phyloP scores from a whole-genome alignment of 2,797 vertebrate species.

The Euphonia xanthogaster region DNA sequence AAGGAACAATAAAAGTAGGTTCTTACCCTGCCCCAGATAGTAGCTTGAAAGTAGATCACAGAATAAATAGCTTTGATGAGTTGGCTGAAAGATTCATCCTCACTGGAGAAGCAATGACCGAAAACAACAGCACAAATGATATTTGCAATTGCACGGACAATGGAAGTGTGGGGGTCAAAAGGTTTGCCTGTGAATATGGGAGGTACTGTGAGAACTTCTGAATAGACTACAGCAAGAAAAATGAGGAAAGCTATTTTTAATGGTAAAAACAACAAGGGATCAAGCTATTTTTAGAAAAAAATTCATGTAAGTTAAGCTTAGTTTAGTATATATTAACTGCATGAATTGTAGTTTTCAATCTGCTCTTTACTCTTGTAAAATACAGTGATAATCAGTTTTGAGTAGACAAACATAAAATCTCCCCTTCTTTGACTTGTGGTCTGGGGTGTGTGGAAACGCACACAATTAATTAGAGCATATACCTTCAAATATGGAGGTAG shows the following conservation, averaged over 20 bases:
- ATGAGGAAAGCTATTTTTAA: rapidly evolving
- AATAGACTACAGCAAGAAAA: not conserved
- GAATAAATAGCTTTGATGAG: conserved; percentile 57
- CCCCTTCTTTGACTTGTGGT: not conserved
- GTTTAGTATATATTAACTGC: not conserved
- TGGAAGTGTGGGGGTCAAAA: conserved; percentile 11
- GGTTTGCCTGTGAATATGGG: conserved; percentile 17
- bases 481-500: not conserved
- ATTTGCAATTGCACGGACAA: not conserved
- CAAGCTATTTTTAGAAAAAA: not conserved
- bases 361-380: not conserved
- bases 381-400: not conserved
- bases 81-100: conserved; percentile 57
- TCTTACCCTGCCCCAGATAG: conserved; percentile 64
- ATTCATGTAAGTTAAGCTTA: not conserved
- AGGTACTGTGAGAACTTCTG: not conserved
- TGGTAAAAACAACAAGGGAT: not conserved
- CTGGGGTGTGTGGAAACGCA: not conserved
- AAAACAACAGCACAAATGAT: conserved; percentile 57
- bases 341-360: not conserved
- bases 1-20: not conserved
- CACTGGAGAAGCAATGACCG: not conserved
- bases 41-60: conserved; percentile 61
- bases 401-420: not conserved
- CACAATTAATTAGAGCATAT: not conserved